Base-by-base conservation (phyloP, 1,140 invertebrate genomes). In the Drosophila kurseongensis region DNA sequence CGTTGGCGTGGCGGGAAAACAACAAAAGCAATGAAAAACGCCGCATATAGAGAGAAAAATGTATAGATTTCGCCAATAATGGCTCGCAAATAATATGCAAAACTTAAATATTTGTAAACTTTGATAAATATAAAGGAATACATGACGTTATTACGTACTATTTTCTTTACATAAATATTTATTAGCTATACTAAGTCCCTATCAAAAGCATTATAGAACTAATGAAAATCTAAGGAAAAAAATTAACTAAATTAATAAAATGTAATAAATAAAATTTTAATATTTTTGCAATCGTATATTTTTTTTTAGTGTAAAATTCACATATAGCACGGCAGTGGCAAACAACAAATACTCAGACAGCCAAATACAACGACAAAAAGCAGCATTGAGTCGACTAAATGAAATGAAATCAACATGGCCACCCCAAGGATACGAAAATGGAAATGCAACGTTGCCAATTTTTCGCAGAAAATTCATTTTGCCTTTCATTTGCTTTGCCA, bases 321-420 rank as follows among this genome's bases (percentile, higher is more conserved):
- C 14, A 29, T 29, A 18, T 9, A 57, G 12, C 38, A 29, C 18
- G 29, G n/a, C 32, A 36, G 10, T 45, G 47, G 35, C 56, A 52
- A 65, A 65, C 45, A 76, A 56, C 58, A 35, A 32, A 72, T 36
- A 56, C 29, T 63, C 35, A 75, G 51, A 58, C 51, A 72, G 41
- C 38, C 41, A 66, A 79, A 65, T 58, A 68, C 56, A 69, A 61
- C 66, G 59, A 59, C 73, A 75, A 78, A 63, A 82, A 78, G 55
- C 42, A 61, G 60, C 61, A 69, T 48, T 62, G 73, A 59, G 62
- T 76, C 55, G 42, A 75, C 78, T 79, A 88, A 88, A 86, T 88
- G 83, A 88, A 86, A 88, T 86, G 83, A 86, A 86, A 86, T 86
- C 83, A 86, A 86, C 82, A 86, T 88, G 83, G 83, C 82, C 75